Base-by-base conservation (phyloP, 2,888 invertebrate species). In the Invenusta paracnida region DNA sequence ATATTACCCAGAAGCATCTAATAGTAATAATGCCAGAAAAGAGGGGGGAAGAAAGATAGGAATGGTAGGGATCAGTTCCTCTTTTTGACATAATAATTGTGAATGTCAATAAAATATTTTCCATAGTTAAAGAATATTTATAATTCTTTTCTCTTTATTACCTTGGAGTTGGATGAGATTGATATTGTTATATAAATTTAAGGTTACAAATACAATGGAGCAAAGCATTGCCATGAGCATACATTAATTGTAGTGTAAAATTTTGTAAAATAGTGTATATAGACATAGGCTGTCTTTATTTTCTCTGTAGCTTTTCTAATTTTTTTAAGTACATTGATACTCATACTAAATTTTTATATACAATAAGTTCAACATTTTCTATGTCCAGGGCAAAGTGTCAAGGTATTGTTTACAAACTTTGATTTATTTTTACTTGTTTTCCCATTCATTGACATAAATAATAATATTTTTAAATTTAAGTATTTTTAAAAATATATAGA, bases 361-460 rank as follows among this genome's bases (percentile, higher is more conserved):
- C 48, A 48, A 48, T 48, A 17, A 11, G 17, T 48, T 48, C 48
- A 48, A 48, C 5, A 11, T 48, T 5, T 48, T 48, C 48, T 11
- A 48, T 48, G 5, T 48, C 48, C 17, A 48, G 5, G 5, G 5
- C 5, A 48, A 17, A 48, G 48, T 48, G 17, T 5, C 48, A 48
- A 48, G 48, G 48, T 48, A 48, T 48, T 48, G 5, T 17, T 48
- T 48, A 48, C 48, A 48, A 48, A 48, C 48, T 17, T 48, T 48
- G 48, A 48, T 48, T 25, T 23, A 73, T 73, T 73, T 73, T 5
- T 73, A 23, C 2, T 73, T 73, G 23, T 73, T 73, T 73, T 73
- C 73, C 73, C 73, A 73, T 73, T 73, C 73, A 23, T 73, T 73
- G 2, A 73, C 23, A 73, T 13, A 13, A 73, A 73, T 73, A 73